phyloP scores from a whole-genome alignment of 2,888 invertebrate species.

The Augochlorella aurata region DNA sequence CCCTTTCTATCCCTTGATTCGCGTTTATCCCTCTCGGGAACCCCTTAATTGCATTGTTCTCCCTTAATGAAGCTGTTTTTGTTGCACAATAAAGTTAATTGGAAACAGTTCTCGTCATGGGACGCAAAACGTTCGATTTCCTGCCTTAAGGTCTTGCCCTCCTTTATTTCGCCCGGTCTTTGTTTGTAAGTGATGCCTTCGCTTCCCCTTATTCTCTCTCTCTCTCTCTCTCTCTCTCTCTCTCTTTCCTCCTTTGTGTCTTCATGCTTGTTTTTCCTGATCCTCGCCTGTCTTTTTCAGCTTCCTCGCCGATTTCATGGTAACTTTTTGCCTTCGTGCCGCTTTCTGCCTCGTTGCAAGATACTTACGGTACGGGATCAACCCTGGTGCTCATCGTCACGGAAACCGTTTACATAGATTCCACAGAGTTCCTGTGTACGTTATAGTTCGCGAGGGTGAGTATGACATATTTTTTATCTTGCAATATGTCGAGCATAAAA shows the following conservation, averaged over 20 bases:
- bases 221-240: background rate
- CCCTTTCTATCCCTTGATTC: constrained; percentile 51
- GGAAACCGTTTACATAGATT: background rate
- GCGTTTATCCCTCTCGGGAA: constrained; percentile 59
- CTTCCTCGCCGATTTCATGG: background rate
- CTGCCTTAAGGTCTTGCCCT: constrained; percentile 32
- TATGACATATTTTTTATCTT: background rate
- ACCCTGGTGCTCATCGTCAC: background rate
- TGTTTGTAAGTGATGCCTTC: constrained; percentile 18
- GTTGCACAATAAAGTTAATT: constrained; percentile 66
- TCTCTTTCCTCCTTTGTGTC: background rate
- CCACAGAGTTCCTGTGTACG: background rate
- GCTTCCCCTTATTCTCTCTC: background rate
- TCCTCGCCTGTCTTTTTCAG: background rate
- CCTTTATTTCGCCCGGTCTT: background rate
- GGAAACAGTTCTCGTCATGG: constrained; percentile 50
- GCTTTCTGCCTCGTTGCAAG: background rate
- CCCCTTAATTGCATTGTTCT: constrained; percentile 68
- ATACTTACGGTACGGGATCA: background rate
- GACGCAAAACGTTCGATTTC: constrained; percentile 59
- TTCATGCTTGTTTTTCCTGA: background rate
- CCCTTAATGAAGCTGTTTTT: constrained; percentile 70
- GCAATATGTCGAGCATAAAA: too few species aligned
- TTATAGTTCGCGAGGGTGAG: background rate
- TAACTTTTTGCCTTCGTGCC: background rate